phyloP scores from a whole-genome alignment of 2,797 vertebrate genomes.

The Ceyx erithaca region DNA sequence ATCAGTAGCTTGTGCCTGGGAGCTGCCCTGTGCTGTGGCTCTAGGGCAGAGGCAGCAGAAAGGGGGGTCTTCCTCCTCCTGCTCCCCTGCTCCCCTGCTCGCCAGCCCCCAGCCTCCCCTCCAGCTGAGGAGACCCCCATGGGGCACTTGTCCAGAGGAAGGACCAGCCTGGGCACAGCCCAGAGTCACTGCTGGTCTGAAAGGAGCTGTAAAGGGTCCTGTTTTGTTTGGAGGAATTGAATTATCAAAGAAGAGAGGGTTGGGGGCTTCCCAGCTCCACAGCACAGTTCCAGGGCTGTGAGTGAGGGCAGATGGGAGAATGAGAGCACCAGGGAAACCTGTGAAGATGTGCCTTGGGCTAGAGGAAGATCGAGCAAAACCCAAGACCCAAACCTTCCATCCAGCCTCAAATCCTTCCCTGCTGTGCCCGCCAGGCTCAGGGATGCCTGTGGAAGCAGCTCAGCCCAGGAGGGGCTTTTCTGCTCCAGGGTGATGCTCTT shows the following conservation, averaged over 20 bases:
- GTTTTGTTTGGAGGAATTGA: not conserved
- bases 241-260: not conserved
- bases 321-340: not conserved
- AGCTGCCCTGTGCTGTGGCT: not conserved
- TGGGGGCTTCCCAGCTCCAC: not conserved
- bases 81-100: too few relatives aligned
- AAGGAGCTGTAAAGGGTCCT: not conserved
- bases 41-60: not conserved
- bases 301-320: not conserved
- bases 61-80: not conserved
- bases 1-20: accelerated
- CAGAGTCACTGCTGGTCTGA: not conserved
- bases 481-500: not conserved
- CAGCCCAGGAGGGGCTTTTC: not conserved
- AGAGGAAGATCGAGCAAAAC: not conserved
- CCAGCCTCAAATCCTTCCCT: not conserved
- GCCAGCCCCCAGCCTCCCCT: not conserved
- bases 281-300: not conserved
- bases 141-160: not conserved
- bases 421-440: not conserved
- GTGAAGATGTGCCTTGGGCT: not conserved
- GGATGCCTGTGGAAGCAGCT: not conserved
- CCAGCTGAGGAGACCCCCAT: not conserved
- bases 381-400: not conserved
- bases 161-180: not conserved